These are phyloP conservation scores for Tetramorium bicarinatum DNA, from an alignment of 2,888 invertebrate species.

Conservation along the genomic window DNA sequence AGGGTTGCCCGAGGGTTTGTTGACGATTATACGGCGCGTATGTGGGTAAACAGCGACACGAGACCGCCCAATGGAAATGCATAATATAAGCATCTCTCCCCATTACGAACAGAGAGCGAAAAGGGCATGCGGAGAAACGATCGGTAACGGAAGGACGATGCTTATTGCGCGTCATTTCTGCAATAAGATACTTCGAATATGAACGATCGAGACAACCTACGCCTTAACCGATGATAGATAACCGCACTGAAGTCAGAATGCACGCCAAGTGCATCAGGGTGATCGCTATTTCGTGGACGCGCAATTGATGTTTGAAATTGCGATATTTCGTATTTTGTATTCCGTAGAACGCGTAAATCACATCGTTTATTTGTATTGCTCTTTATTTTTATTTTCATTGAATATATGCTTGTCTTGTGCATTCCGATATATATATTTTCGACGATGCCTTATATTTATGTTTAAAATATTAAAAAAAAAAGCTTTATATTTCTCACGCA, in stretches of 20 bases:
- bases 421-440: neutral
- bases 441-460: neutral
- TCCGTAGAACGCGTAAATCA: neutral
- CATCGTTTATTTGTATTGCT: neutral
- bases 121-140: neutral
- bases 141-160: conserved; percentile 2
- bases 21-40: conserved; percentile 65
- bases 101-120: neutral
- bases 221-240: conserved; percentile 5
- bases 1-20: conserved; percentile 57
- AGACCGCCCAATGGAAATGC: conserved; percentile 36
- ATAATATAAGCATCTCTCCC: conserved; percentile 28
- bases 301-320: neutral
- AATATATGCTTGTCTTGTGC: neutral
- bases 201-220: neutral
- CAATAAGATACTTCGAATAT: neutral
- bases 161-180: conserved; percentile 15
- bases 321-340: neutral
- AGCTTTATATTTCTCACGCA: neutral
- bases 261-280: neutral
- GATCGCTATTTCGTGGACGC: neutral
- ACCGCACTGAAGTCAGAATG: neutral
- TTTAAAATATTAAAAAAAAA: neutral
- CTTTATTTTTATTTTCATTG: neutral
- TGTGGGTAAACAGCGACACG: conserved; percentile 70